Evolutionary conservation across 2,797 vertebrate species (phyloP), one percentile per base, ranked within the genome.

Genomic region (Siniperca undulata): DNA sequence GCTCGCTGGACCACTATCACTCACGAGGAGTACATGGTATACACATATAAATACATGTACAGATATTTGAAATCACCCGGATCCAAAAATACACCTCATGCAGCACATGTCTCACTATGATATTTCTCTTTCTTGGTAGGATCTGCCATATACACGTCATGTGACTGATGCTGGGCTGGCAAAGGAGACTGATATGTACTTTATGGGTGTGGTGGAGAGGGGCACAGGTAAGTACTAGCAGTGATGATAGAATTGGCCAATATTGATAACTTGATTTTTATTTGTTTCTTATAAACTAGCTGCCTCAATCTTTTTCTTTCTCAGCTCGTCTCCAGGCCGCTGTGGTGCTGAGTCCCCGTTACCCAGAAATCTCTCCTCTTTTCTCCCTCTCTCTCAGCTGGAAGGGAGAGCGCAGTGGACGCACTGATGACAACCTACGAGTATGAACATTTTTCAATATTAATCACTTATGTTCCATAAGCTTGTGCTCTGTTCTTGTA

Each of bases 381-480:
- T 99, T 99, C 94, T 97, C 97, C 78, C 96, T 99, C 14, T 97
- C 95, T 65, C 96, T 99, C 38, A 97, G 95, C 91, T 99, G 99
- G 99, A 99, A 99, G 89, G 98, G 99, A 36, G 97, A 99, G 86
- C 95, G 97, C 55, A 98, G 91, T 4, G 96, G 96, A 38, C 96
- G 93, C 89, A 97, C 96, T 0, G 98, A 99, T 0, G 97, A 99
- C 93, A 99, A 99, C 90, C 97, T 99, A 30, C 89, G 97, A 93
- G 99, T 99, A 95, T 80, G 86, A 70, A 36, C 44, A 3, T 67
- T 83, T 70, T 77, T 77, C 2, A 36, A 2, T 69, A 62, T 46
- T 19, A 27, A 34, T 50, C 20, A 14, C 60, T 68, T 6, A 17
- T 40, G 20, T 67, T 55, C 27, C 7, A 20, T 34, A 24, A 56